These are phyloP conservation scores for Zaprionus ghesquierei DNA, from an alignment of 1,140 invertebrate genomes.

Conservation along the genomic window DNA sequence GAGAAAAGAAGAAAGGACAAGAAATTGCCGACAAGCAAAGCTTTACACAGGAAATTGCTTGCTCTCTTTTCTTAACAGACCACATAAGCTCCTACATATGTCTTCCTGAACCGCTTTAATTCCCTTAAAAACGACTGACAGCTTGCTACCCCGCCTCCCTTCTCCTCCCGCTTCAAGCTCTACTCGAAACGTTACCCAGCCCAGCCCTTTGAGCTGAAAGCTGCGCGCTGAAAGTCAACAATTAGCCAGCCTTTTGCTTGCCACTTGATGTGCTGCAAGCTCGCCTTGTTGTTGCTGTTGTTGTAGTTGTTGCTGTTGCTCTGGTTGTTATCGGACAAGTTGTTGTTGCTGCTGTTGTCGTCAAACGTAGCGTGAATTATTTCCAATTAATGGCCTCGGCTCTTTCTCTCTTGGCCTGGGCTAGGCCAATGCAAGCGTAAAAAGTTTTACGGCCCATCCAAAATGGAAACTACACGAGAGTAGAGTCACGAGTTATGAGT, in stretches of 20 bases:
- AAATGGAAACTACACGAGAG: constrained; percentile 28
- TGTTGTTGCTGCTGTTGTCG: constrained; percentile 16
- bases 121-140: not conserved
- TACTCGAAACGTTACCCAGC: not conserved
- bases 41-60: not conserved
- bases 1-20: too few species aligned
- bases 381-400: constrained; percentile 29
- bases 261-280: not conserved
- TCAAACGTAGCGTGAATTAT: constrained; percentile 34
- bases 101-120: not conserved
- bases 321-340: not conserved
- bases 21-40: too few species aligned
- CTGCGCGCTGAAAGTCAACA: constrained; percentile 25
- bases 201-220: not conserved
- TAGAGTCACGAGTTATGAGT: constrained; percentile 21
- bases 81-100: not conserved
- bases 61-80: not conserved
- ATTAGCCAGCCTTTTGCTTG: constrained; percentile 14
- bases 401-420: not conserved
- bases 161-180: not conserved
- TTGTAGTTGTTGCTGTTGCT: not conserved
- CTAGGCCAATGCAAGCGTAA: constrained; percentile 25
- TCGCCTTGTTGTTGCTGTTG: not conserved
- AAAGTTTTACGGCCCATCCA: constrained; percentile 28
- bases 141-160: not conserved